Evolutionary conservation across 2,113 vertebrate species (phyloP), one percentile per base, ranked within the genome.

Genomic region (Chionodraco myersi): DNA sequence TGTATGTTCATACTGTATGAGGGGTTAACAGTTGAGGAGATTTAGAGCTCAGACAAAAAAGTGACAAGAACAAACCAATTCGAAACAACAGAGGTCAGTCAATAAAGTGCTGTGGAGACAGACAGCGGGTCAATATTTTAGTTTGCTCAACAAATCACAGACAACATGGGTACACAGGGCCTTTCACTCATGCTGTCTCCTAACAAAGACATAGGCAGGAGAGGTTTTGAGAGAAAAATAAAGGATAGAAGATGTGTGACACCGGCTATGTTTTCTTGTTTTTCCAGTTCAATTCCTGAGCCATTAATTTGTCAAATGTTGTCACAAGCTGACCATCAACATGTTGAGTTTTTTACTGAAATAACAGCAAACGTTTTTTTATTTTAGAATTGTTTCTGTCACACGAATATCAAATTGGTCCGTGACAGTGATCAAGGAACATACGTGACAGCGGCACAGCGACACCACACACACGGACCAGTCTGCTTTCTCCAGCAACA

Each of bases 71-170:
- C 51, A 68, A 47, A 60, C 64, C 56, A 13, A 18, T 70, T 68
- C 1, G 9, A 77, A 52, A 59, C 47, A 60, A 52, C 64, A 71
- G 53, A 72, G 56, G 11, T 80, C 18, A 47, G 72, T 74, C 69
- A 72, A 66, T 79, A 82, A 56, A 59, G 11, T 69, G 15, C 4
- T 23, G 44, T 18, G 48, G 36, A 44, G 53, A 61, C 18, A 3
- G 68, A 71, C 49, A n/a, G 3, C 62, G 23, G 77, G 48, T 82
- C 79, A 82, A 78, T 75, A 66, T 72, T 83, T 23, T 36, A 36
- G 36, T 74, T 80, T 75, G 53, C 51, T 62, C 34, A 60, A 72
- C 62, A 65, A 76, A 76, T 72, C 44, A 60, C n/a, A 23, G n/a
- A 16, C 54, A 67, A 58, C 21, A 66, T 53, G 18, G 51, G 5